phyloP scores from a whole-genome alignment of 92 coral and sea anemone genomes.

The Desmophyllum pertusum region DNA sequence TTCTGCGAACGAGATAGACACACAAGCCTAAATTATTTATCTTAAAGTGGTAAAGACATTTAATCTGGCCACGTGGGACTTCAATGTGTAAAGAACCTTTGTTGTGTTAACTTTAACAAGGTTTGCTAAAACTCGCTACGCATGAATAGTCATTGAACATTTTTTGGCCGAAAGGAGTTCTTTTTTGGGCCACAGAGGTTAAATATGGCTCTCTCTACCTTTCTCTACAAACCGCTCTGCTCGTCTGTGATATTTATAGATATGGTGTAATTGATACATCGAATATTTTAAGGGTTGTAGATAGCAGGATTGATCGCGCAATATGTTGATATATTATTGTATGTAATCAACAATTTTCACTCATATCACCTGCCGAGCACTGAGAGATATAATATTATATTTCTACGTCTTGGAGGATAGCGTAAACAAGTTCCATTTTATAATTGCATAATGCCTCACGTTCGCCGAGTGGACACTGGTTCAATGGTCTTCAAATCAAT shows the following conservation, averaged over 20 bases:
- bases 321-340: conserved; percentile 26
- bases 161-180: not conserved
- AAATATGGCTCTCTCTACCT: not conserved
- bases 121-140: conserved; percentile 2
- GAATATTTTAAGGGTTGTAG: not conserved
- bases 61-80: conserved; percentile 44
- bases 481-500: no score
- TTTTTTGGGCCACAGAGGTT: not conserved
- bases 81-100: conserved; percentile 28
- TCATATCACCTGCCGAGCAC: conserved; percentile 10
- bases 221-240: not conserved
- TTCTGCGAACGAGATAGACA: conserved; percentile 20
- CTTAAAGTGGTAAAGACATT: conserved; percentile 38
- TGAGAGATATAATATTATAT: not conserved
- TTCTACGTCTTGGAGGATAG: not conserved
- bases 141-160: not conserved
- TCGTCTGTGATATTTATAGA: not conserved
- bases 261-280: conserved; percentile 29
- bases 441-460: not conserved
- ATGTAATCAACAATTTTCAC: conserved; percentile 33
- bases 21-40: conserved; percentile 31
- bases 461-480: not conserved
- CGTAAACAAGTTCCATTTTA: not conserved
- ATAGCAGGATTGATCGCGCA: no score
- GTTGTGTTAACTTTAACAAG: conserved; percentile 23